A percentile compares a stretch with the other conserved stretches of the same genome.
These are phyloP conservation scores for Coptodon rendalli DNA, from an alignment of 2,113 vertebrate genomes.

Conservation along the genomic window DNA sequence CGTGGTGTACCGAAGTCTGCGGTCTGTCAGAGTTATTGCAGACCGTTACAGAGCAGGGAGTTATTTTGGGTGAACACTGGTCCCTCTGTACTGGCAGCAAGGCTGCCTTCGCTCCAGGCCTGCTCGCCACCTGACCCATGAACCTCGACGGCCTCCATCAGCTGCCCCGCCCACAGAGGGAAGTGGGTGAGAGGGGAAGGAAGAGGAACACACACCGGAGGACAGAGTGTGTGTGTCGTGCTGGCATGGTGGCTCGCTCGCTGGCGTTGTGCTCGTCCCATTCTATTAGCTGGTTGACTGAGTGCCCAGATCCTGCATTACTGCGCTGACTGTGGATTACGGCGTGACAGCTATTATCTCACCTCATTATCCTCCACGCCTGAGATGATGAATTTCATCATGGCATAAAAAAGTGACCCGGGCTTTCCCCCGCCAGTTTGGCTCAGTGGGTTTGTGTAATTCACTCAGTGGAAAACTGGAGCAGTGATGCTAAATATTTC, in stretches of 20 bases:
- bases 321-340: slow-evolving; percentile 23
- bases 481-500: background rate
- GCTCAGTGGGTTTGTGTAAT: background rate
- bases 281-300: slow-evolving; percentile 37
- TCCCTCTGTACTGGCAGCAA: background rate
- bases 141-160: background rate
- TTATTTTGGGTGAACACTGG: background rate
- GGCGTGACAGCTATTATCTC: slow-evolving; percentile 37
- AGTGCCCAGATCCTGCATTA: slow-evolving; percentile 7
- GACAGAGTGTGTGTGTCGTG: background rate
- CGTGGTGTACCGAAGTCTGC: no score
- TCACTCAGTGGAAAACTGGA: background rate
- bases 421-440: background rate
- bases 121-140: background rate
- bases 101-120: background rate
- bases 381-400: slow-evolving; percentile 35
- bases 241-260: background rate
- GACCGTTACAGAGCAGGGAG: background rate
- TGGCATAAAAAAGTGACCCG: background rate
- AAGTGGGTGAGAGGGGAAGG: slow-evolving; percentile 50
- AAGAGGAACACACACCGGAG: background rate
- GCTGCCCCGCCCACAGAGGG: background rate
- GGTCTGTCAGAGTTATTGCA: background rate
- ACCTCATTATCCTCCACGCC: slow-evolving; percentile 30
- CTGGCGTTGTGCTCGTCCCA: slow-evolving; percentile 7